These are phyloP conservation scores for Eurypyga helias DNA, from an alignment of 2,113 vertebrate genomes.

Conservation along the genomic window DNA sequence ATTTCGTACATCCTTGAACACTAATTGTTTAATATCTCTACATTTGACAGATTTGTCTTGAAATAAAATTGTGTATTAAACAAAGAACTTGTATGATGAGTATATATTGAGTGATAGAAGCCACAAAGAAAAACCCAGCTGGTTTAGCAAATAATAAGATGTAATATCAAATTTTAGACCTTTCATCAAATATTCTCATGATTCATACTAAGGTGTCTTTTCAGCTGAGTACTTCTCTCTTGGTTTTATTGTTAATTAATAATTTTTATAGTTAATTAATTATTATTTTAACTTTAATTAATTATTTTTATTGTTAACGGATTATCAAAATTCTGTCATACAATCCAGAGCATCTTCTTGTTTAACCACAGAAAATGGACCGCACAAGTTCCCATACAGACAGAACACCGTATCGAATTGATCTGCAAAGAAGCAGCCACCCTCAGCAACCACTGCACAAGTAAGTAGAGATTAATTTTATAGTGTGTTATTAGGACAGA, in stretches of 20 bases:
- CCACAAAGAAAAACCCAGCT: background rate
- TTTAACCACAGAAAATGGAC: background rate
- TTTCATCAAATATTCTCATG: background rate
- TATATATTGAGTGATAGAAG: background rate
- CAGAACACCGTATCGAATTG: background rate
- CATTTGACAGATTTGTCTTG: background rate
- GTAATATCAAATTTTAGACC: background rate
- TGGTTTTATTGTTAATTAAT: slow-evolving; percentile 16
- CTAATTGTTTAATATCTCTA: background rate
- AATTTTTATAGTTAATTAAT: too few relatives aligned
- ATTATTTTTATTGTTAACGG: slow-evolving; percentile 1
- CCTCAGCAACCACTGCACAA: background rate
- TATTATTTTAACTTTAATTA: too few relatives aligned
- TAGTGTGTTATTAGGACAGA: background rate
- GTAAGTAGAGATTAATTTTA: slow-evolving; percentile 18
- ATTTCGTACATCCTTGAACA: background rate
- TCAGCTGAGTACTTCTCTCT: background rate
- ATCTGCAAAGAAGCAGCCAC: background rate
- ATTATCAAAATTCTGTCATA: background rate
- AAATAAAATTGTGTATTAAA: background rate
- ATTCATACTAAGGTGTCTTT: background rate
- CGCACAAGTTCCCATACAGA: background rate
- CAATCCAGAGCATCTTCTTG: background rate
- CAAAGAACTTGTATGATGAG: background rate
- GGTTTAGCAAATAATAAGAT: background rate